phyloP scores from a whole-genome alignment of 1,140 invertebrate genomes.

The Theocolax elegans region DNA sequence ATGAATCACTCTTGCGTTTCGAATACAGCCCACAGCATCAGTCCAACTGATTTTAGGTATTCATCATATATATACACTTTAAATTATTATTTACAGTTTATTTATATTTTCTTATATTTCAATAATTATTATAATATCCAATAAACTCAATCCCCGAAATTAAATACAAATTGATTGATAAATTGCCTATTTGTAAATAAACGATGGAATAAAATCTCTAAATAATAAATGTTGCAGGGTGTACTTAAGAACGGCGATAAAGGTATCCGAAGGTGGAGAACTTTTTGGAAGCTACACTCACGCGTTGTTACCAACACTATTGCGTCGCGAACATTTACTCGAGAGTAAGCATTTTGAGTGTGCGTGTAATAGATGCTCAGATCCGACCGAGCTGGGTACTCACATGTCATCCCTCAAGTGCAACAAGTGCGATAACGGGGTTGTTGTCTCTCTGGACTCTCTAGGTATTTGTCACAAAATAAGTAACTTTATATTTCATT shows the following conservation, averaged over 20 bases:
- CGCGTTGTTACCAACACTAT: conserved; percentile 78
- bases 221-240: conserved; percentile 74
- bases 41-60: conserved; percentile 70
- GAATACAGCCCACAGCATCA: conserved; percentile 81
- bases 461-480: no score
- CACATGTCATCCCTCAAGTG: conserved; percentile 82
- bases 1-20: conserved; percentile 85
- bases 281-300: conserved; percentile 82
- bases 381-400: conserved; percentile 80
- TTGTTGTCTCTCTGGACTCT: conserved; percentile 75
- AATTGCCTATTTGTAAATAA: no score
- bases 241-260: conserved; percentile 75
- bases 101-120: no score
- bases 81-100: no score
- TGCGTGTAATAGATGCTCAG: conserved; percentile 76
- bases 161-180: no score
- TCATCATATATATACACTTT: no score
- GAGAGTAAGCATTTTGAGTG: conserved; percentile 84
- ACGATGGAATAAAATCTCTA: no score
- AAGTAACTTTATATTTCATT: no score
- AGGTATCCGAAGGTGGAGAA: conserved; percentile 72
- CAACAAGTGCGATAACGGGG: conserved; percentile 77
- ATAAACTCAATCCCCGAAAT: no score
- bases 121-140: no score
- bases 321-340: conserved; percentile 75